Evolutionary conservation across 2,113 vertebrate species (phyloP).

Genomic region (Tautogolabrus adspersus): DNA sequence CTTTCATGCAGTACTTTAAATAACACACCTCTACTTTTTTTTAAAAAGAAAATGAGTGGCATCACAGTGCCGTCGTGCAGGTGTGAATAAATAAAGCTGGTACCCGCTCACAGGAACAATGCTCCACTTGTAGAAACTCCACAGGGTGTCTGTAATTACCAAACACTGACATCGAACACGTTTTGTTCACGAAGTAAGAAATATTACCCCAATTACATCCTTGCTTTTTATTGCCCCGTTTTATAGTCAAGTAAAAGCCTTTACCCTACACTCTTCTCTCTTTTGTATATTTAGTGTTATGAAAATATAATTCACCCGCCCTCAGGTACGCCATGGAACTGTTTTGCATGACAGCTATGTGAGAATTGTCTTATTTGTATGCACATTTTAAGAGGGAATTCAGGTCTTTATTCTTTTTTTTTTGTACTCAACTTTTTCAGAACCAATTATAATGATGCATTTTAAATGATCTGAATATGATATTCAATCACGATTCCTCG

Average conservation of each 20-base stretch:
- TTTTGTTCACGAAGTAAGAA: background rate
- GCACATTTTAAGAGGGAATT: slow-evolving; percentile 9
- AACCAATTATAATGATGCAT: slow-evolving; percentile 23
- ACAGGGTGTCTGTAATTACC: background rate
- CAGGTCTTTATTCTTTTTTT: background rate
- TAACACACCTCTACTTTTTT: background rate
- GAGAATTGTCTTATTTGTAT: slow-evolving; percentile 9
- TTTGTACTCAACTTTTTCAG: background rate
- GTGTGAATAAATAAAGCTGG: background rate
- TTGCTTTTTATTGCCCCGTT: background rate
- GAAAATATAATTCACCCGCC: slow-evolving; percentile 12
- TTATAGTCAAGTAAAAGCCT: background rate
- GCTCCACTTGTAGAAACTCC: background rate
- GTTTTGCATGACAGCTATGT: background rate
- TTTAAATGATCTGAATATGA: slow-evolving; percentile 37
- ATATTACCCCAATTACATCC: background rate
- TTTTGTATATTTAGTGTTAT: slow-evolving; percentile 6
- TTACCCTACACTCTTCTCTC: background rate
- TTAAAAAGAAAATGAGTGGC: background rate
- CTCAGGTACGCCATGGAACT: slow-evolving; percentile 15
- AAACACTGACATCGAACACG: background rate
- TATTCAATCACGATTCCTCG: slow-evolving; percentile 44
- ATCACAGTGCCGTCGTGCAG: background rate
- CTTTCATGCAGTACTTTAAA: background rate
- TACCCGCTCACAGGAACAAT: background rate